phyloP scores from a whole-genome alignment of 1,140 invertebrate species.

The Drosophila equinoxialis region DNA sequence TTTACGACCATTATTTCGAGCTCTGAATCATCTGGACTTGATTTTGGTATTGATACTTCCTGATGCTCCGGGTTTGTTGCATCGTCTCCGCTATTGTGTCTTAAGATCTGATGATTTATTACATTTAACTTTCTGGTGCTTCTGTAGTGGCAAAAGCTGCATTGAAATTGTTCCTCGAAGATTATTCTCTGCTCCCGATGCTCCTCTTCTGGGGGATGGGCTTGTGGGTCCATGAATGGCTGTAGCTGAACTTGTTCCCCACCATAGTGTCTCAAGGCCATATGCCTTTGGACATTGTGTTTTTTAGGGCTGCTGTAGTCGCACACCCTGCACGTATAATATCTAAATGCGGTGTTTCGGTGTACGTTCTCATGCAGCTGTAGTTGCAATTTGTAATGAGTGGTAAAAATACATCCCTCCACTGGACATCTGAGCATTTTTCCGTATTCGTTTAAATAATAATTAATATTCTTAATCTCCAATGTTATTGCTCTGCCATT shows the following conservation, averaged over 20 bases:
- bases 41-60: not conserved
- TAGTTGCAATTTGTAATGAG: too few relatives aligned
- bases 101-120: not conserved
- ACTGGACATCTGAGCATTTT: too few relatives aligned
- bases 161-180: constrained; percentile 2
- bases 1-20: not conserved
- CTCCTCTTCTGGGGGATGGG: not conserved
- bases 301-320: too few relatives aligned
- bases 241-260: not conserved
- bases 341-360: too few relatives aligned
- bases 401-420: too few relatives aligned
- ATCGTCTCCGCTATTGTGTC: not conserved
- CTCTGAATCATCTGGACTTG: not conserved
- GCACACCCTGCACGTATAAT: too few relatives aligned
- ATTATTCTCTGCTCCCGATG: not conserved
- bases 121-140: not conserved
- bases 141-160: not conserved
- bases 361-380: too few relatives aligned
- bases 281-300: too few relatives aligned
- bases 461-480: too few relatives aligned
- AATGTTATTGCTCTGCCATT: too few relatives aligned
- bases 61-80: not conserved
- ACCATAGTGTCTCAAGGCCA: not conserved
- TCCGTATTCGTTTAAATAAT: too few relatives aligned
- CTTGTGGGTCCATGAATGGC: not conserved